Conservation (phyloP, 2,113 vertebrate species). For the Pteronura brasiliensis region DNA sequence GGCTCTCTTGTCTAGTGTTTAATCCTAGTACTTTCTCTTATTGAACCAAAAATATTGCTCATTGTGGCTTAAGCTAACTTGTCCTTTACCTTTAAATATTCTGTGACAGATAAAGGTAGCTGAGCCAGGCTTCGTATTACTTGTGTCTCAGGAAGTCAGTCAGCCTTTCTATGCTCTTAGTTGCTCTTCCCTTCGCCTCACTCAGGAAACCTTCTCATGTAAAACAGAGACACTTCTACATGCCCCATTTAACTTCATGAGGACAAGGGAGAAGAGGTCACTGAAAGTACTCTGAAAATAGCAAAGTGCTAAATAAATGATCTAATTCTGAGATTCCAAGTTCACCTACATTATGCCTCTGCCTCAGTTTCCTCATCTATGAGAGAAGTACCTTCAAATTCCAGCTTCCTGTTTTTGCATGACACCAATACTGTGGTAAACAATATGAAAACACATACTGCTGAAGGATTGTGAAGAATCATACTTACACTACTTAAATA, state of each 20-base stretch:
- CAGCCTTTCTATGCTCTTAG: background rate
- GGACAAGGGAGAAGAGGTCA: background rate
- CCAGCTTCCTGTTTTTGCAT: background rate
- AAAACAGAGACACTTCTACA: background rate
- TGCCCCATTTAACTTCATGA: background rate
- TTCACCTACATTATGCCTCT: background rate
- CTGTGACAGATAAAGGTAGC: background rate
- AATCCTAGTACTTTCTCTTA: background rate
- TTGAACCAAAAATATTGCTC: background rate
- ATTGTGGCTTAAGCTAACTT: background rate
- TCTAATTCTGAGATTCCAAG: background rate
- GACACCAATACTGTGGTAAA: background rate
- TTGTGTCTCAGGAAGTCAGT: background rate
- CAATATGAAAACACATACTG: background rate
- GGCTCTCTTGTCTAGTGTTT: background rate
- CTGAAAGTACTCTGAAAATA: background rate
- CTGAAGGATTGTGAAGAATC: background rate
- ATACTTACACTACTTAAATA: background rate
- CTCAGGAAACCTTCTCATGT: background rate
- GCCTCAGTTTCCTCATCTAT: background rate
- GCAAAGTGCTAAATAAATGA: background rate
- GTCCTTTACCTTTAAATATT: background rate
- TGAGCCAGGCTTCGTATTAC: background rate
- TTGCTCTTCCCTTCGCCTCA: background rate
- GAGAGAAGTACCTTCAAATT: background rate